Conservation (phyloP, 2,797 vertebrate genomes). For the Microhierax caerulescens region DNA sequence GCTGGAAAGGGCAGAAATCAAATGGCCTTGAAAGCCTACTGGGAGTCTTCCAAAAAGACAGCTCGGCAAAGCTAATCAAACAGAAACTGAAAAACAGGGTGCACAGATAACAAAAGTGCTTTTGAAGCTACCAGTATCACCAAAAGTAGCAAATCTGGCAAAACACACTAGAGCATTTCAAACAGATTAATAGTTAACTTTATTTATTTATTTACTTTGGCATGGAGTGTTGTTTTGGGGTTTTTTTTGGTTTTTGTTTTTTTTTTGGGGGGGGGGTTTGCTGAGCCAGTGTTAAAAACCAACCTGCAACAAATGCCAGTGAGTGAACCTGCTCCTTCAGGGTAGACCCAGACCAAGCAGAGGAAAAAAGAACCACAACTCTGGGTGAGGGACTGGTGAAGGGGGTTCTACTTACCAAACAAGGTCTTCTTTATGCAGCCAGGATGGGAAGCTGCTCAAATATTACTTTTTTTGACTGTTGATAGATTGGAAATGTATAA, state of each 20-base stretch:
- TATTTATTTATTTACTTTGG: background rate
- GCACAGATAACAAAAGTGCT: background rate
- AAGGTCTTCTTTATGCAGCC: background rate
- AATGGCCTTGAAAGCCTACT: background rate
- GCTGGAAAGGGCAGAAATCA: background rate
- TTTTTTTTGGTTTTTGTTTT: no score
- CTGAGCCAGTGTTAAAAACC: background rate
- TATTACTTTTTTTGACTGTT: background rate
- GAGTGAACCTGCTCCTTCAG: background rate
- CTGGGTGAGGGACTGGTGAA: background rate
- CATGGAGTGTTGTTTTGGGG: background rate
- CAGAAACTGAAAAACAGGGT: background rate
- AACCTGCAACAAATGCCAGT: background rate
- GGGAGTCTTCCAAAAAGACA: background rate
- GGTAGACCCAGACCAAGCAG: background rate
- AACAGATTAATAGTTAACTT: background rate
- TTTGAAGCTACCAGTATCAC: background rate
- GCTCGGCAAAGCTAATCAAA: background rate
- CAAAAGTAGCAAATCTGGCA: background rate
- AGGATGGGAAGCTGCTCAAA: background rate
- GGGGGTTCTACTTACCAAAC: accelerated
- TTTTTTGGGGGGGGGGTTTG: no score
- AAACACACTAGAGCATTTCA: background rate
- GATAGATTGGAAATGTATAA: background rate
- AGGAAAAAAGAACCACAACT: background rate